Evolutionary conservation across 2,797 vertebrate species (phyloP).

Genomic region (Synanceia verrucosa): DNA sequence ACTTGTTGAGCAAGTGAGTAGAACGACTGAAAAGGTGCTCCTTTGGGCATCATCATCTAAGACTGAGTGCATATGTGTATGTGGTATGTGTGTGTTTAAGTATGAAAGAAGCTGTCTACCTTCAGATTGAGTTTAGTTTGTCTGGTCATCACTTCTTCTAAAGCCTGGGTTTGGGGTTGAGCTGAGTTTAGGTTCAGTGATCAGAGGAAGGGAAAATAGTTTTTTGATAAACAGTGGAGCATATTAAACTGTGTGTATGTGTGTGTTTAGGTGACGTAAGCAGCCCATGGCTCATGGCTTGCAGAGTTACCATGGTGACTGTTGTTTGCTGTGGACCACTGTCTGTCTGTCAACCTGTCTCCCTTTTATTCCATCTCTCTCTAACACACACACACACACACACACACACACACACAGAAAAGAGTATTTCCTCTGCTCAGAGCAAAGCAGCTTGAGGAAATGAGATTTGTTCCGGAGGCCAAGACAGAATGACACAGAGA

Average conservation of each 20-base stretch:
- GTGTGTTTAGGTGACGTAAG: conserved; percentile 30
- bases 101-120: not conserved
- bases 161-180: not conserved
- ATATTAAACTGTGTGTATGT: not conserved
- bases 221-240: not conserved
- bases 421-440: conserved; percentile 26
- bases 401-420: conserved; percentile 12
- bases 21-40: not conserved
- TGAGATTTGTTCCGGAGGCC: conserved; percentile 55
- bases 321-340: conserved; percentile 45
- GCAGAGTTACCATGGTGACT: conserved; percentile 58
- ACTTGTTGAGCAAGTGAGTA: not conserved
- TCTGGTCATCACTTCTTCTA: not conserved
- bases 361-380: not conserved
- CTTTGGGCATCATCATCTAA: no score
- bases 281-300: conserved; percentile 1
- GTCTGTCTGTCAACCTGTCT: conserved; percentile 6
- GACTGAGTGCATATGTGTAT: not conserved
- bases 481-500: conserved; percentile 7
- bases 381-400: conserved; percentile 8
- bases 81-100: not conserved
- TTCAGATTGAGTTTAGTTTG: not conserved
- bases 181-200: no score
- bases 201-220: no score
- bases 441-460: conserved; percentile 57